Evolutionary conservation across 1,140 invertebrate species (phyloP), one percentile per base, ranked within the genome.

Genomic region (Armadillidium nasatum): DNA sequence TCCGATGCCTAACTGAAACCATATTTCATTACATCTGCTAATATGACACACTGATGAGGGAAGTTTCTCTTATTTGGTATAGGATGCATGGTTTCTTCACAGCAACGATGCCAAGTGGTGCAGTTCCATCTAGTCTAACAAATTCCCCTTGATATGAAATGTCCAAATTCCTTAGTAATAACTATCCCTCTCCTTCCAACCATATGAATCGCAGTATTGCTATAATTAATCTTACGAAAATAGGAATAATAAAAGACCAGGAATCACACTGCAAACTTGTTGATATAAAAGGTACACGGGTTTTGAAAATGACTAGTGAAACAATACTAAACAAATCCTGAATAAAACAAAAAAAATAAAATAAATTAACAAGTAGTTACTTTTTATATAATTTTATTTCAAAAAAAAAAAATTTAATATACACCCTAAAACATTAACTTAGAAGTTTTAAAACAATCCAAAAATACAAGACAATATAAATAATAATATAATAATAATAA

Each of bases 201-300:
- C 6, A 33, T 6, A 33, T 33, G 33, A 33, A 33, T 33, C 33
- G 33, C 6, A 33, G 6, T 33, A 33, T 3, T 33, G 33, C 33
- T 60, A 60, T 60, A 60, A 15, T 15, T 60, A 2, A 4, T 15
- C 4, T 60, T 60, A 15, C 50, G 50, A 60, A 60, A 19, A 60
- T 1, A 60, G 19, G 50, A 19, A 60, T 60, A 60, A 60, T 60
- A 15, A 60, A 60, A 60, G 7, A 4, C 50, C 11, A 60, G 7
- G 7, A 60, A 33, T 60, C 50, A 60, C 50, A 60, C 50, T 60
- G 50, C 50, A 60, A 60, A 60, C 50, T 60, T 60, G 50, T 60
- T 60, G 50, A 60, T 60, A 60, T 60, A 60, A 60, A 60, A 60
- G 50, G 50, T 60, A 60, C 50, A 60, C 19, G 11, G 19, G 50